Evolutionary conservation across 2,797 vertebrate species (phyloP).

Genomic region (Chaunax sp.): DNA sequence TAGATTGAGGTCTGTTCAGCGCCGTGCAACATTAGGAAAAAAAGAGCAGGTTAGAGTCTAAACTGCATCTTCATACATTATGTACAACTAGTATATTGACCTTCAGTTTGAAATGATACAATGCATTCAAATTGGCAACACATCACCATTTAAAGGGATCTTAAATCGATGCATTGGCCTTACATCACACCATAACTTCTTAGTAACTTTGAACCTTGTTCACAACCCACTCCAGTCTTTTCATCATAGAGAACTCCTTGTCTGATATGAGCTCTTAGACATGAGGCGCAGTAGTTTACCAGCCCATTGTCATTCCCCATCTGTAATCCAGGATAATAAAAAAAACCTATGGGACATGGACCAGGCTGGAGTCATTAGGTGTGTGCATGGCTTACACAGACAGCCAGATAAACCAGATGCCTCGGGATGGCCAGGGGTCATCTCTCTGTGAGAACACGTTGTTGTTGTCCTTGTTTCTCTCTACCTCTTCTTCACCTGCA

Average conservation of each 20-base stretch:
- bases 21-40: constrained; percentile 53
- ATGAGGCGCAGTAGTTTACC: constrained; percentile 66
- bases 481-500: constrained; percentile 40
- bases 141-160: constrained; percentile 7
- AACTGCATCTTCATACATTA: constrained; percentile 54
- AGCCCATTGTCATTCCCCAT: constrained; percentile 80
- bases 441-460: constrained; percentile 80
- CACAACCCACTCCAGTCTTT: constrained; percentile 39
- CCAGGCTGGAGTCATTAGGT: constrained; percentile 80
- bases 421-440: constrained; percentile 86
- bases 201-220: constrained; percentile 57
- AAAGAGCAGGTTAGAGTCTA: constrained; percentile 61
- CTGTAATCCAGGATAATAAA: constrained; percentile 77
- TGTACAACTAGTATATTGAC: constrained; percentile 54
- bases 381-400: constrained; percentile 82
- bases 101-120: constrained; percentile 49
- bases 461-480: constrained; percentile 82
- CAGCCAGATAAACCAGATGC: constrained; percentile 85
- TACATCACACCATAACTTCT: constrained; percentile 54
- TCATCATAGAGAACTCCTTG: constrained; percentile 53
- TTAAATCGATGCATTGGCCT: constrained; percentile 26
- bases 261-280: constrained; percentile 65
- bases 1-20: constrained; percentile 77
- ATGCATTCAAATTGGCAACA: constrained; percentile 50
- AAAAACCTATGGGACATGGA: constrained; percentile 77